Percentiles rank a stretch among this genome's conserved stretches.
These are phyloP conservation scores for Clamator glandarius DNA, from an alignment of 2,797 vertebrate species.

Conservation along the genomic window DNA sequence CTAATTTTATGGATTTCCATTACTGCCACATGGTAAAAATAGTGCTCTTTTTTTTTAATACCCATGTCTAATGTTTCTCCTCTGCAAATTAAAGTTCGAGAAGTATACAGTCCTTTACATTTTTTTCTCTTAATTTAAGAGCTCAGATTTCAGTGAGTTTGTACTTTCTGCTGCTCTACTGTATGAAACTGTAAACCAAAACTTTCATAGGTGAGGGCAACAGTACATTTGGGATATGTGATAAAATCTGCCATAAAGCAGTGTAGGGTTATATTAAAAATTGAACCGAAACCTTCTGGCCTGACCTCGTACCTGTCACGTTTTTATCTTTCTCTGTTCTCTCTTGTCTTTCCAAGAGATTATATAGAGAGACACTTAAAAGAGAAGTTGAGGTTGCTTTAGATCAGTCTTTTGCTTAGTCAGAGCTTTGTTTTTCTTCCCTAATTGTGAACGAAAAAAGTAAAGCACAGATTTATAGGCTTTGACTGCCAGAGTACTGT, in stretches of 20 bases:
- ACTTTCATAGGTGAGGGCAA: not conserved
- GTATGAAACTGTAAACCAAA: constrained; percentile 24
- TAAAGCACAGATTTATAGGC: not conserved
- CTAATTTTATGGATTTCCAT: constrained; percentile 43
- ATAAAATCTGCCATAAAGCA: constrained; percentile 15
- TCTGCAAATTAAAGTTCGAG: constrained; percentile 38
- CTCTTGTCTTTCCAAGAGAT: not conserved
- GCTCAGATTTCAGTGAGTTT: constrained; percentile 37
- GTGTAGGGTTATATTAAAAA: not conserved
- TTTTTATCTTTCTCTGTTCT: not conserved
- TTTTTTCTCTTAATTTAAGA: not conserved
- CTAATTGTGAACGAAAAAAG: not conserved
- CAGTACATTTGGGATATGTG: not conserved
- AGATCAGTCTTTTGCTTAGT: not conserved
- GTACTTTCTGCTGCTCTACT: constrained; percentile 23
- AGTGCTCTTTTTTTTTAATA: not conserved
- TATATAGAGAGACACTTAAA: not conserved
- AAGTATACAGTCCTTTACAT: not conserved
- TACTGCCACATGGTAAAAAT: constrained; percentile 25
- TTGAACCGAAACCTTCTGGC: not conserved
- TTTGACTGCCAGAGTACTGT: not conserved
- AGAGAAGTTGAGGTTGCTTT: not conserved
- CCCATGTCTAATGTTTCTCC: constrained; percentile 32
- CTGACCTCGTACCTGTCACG: not conserved
- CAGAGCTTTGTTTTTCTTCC: not conserved